Evolutionary conservation across 1,140 invertebrate species (phyloP), one percentile per base, ranked within the genome.

Genomic region (Cyrtorhinus lividipennis): DNA sequence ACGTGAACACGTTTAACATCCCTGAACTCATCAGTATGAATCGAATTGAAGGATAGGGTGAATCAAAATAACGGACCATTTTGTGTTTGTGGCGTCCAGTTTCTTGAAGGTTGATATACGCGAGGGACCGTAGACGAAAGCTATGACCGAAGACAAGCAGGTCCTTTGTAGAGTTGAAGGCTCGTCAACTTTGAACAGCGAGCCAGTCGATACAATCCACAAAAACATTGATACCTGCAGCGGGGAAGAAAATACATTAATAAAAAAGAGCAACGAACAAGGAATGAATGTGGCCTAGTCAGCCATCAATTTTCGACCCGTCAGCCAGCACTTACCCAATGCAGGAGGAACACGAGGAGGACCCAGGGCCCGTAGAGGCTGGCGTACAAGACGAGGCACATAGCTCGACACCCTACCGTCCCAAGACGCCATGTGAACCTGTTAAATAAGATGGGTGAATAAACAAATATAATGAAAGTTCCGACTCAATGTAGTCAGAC

Each of bases 61-160:
- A 45, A n/a, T 8, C 38, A 44, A n/a, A 44, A n/a, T 8, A 44
- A 44, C 38, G 69, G 71, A 84, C 79, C 83, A 90, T 88, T 74
- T 88, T 89, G 68, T 86, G 83, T 56, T 85, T 74, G 67, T 88
- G 82, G 73, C 87, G 87, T 5, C 82, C 80, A 10, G 38, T 44
- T 67, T 89, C 84, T 65, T 91, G 85, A 53, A 94, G 76, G 76
- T 94, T 93, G 45, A 94, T 80, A 71, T 92, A 94, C n/a, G 88
- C 88, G 71, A 94, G 89, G 20, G 92, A n/a, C n/a, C 82, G 73
- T 94, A 92, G 22, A 93, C 83, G 69, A 87, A 89, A 0, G 90
- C 88, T 38, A 92, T 81, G 2, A 92, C 18, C 22, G 56, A 18
- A 2, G 56, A 57, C 1, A 24, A 15, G 13, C 56, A 57, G 24